These are phyloP conservation scores for Platyura marginata DNA, from an alignment of 1,140 invertebrate species.

Conservation along the genomic window DNA sequence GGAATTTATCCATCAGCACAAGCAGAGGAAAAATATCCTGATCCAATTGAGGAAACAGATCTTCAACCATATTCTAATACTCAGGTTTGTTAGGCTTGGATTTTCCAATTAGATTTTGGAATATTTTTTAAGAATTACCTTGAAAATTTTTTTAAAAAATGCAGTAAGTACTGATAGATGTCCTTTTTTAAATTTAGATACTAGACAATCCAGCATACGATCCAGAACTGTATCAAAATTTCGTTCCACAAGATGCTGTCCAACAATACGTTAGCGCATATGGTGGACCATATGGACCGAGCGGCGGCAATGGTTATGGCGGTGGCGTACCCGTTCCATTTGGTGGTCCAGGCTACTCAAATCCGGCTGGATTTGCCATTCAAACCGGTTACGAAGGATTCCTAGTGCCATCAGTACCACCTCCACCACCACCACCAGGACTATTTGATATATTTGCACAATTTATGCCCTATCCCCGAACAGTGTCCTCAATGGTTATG, in stretches of 20 bases:
- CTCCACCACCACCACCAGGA: background rate
- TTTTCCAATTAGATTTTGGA: background rate
- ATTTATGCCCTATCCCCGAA: slow-evolving; percentile 10
- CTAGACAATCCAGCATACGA: slow-evolving; percentile 12
- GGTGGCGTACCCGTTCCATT: background rate
- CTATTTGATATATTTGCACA: slow-evolving; percentile 7
- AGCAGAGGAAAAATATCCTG: no score
- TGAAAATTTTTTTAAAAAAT: background rate
- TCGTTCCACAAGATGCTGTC: slow-evolving; percentile 17
- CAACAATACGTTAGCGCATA: slow-evolving; percentile 21
- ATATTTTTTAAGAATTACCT: background rate
- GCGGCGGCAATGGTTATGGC: slow-evolving; percentile 3
- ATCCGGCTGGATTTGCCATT: slow-evolving; percentile 13
- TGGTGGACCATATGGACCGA: slow-evolving; percentile 11
- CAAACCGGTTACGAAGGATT: slow-evolving; percentile 25
- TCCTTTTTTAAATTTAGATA: background rate
- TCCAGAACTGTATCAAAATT: slow-evolving; percentile 13
- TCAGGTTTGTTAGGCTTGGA: background rate
- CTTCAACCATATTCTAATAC: background rate
- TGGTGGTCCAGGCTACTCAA: slow-evolving; percentile 6
- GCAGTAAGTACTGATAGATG: background rate
- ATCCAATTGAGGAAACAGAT: no score
- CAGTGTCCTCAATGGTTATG: slow-evolving; percentile 17
- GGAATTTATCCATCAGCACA: no score
- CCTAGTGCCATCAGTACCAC: slow-evolving; percentile 11